Percentiles rank a stretch among this genome's conserved stretches.
Conservation (phyloP, 2,797 vertebrate genomes). For the Jordanella pulchra region DNA sequence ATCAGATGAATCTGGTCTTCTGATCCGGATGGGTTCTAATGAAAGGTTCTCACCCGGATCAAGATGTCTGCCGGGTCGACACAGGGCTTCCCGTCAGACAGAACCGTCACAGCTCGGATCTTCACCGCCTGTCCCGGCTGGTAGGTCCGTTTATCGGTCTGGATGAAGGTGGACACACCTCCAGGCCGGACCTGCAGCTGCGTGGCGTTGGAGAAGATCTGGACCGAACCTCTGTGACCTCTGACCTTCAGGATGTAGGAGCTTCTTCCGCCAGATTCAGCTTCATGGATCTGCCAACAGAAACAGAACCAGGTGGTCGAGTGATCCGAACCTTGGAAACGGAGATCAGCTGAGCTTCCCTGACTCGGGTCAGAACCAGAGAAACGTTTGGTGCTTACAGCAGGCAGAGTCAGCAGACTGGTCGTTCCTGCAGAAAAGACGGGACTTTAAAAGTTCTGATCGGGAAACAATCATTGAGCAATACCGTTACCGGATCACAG, state of each 20-base stretch:
- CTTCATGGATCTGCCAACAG: not conserved
- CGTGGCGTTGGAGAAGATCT: not conserved
- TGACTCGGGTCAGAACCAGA: not conserved
- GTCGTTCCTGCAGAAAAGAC: constrained; percentile 63
- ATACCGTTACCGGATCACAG: not conserved
- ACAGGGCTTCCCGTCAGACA: not conserved
- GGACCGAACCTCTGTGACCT: not conserved
- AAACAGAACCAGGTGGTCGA: not conserved
- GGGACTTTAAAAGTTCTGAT: not conserved
- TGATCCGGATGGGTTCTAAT: not conserved
- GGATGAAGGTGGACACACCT: not conserved
- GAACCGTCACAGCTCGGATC: not conserved
- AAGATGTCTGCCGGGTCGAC: not conserved
- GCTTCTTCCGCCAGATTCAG: no score
- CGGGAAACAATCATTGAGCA: not conserved
- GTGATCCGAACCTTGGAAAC: not conserved
- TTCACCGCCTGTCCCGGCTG: not conserved
- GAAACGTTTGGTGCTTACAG: constrained; percentile 60
- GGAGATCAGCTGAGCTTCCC: not conserved
- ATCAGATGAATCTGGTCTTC: no score
- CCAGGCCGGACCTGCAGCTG: not conserved
- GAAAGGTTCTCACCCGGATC: not conserved
- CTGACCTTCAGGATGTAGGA: not conserved
- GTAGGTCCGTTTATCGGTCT: not conserved
- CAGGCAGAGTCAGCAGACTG: constrained; percentile 50